A percentile compares a stretch with the other conserved stretches of the same genome.
phyloP scores from a whole-genome alignment of 1,140 invertebrate species.

The Hyposmocoma kahamanoa region DNA sequence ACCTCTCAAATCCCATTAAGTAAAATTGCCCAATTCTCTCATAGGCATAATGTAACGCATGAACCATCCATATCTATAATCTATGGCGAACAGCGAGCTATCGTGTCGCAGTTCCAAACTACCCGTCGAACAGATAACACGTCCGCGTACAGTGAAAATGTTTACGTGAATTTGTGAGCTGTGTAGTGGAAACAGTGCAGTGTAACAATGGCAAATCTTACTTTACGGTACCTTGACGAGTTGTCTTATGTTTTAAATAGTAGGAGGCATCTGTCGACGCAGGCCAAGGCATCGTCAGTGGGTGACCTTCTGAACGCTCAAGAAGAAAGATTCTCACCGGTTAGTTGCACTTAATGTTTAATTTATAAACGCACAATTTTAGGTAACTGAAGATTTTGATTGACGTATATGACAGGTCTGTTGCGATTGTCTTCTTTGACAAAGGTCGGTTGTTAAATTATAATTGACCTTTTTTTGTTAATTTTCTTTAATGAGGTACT shows the following conservation, averaged over 20 bases:
- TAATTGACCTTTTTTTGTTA: too few species aligned
- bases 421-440: too few species aligned
- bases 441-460: too few species aligned
- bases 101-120: too few species aligned
- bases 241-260: slow-evolving; percentile 63
- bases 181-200: slow-evolving; percentile 7
- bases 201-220: slow-evolving; percentile 59
- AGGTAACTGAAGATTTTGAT: not conserved
- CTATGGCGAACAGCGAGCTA: too few species aligned
- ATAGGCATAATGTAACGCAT: too few species aligned
- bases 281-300: slow-evolving; percentile 61
- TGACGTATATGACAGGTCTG: too few species aligned
- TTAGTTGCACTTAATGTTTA: slow-evolving; percentile 22
- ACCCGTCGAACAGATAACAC: too few species aligned
- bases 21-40: too few species aligned
- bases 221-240: slow-evolving; percentile 67
- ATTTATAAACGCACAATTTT: not conserved
- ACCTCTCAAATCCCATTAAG: too few species aligned
- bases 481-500: too few species aligned
- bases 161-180: slow-evolving; percentile 34
- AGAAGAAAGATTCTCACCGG: slow-evolving; percentile 55
- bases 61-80: too few species aligned
- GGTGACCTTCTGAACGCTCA: slow-evolving; percentile 63
- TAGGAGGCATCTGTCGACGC: slow-evolving; percentile 47
- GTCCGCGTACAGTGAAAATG: not conserved